phyloP scores from a whole-genome alignment of 2,888 invertebrate genomes.

The Herminia tarsipennalis region DNA sequence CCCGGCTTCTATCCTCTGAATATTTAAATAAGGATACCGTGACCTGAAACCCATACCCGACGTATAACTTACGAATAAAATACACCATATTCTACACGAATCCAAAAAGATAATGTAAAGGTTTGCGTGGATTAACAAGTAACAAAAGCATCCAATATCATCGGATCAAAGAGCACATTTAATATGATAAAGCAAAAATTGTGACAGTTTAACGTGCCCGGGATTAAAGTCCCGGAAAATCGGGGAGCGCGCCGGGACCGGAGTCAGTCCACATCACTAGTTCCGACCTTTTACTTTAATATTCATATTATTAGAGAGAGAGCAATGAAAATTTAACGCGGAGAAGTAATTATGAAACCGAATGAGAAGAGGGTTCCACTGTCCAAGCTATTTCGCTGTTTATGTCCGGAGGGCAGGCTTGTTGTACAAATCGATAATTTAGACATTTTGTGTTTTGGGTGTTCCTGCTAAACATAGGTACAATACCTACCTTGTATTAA shows the following conservation, averaged over 20 bases:
- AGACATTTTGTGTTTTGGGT: not conserved
- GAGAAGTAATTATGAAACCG: slow-evolving; percentile 45
- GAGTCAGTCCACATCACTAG: slow-evolving; percentile 42
- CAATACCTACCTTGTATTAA: not conserved
- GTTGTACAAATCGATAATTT: slow-evolving; percentile 19
- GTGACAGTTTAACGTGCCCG: slow-evolving; percentile 31
- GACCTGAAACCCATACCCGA: too few species aligned
- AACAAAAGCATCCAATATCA: slow-evolving; percentile 30
- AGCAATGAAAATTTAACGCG: slow-evolving; percentile 47
- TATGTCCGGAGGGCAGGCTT: slow-evolving; percentile 13
- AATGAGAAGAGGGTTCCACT: slow-evolving; percentile 33
- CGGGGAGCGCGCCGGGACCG: slow-evolving; percentile 28
- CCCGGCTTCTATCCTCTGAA: too few species aligned
- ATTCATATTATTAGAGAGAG: slow-evolving; percentile 47
- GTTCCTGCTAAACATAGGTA: not conserved
- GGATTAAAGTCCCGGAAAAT: slow-evolving; percentile 46
- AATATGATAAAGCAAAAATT: slow-evolving; percentile 25
- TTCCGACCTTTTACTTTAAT: slow-evolving; percentile 45
- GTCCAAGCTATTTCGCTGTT: slow-evolving; percentile 34
- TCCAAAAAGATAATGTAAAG: slow-evolving; percentile 9
- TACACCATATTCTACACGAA: too few species aligned
- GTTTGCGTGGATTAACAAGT: slow-evolving; percentile 22
- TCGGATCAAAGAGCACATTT: slow-evolving; percentile 31
- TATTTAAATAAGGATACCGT: too few species aligned
- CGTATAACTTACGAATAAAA: too few species aligned